phyloP scores from a whole-genome alignment of 2,888 invertebrate species.

The Cantharis nigra region DNA sequence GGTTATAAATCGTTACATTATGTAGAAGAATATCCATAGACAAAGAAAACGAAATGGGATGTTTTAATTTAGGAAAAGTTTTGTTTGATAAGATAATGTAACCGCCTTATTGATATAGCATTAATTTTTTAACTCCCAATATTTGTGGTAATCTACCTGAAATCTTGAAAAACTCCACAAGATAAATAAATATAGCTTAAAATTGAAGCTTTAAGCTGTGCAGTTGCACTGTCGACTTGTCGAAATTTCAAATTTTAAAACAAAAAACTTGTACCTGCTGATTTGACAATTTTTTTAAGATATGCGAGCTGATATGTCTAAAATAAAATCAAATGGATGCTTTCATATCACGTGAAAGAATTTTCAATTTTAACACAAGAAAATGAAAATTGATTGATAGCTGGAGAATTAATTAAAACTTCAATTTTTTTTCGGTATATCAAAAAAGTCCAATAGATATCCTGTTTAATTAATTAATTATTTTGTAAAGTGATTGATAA shows the following conservation, averaged over 20 bases:
- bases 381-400: neutral
- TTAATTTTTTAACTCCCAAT: neutral
- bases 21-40: neutral
- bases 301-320: neutral
- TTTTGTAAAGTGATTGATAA: neutral
- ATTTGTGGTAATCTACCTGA: neutral
- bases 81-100: neutral
- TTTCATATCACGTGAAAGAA: neutral
- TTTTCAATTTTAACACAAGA: neutral
- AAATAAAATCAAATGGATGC: neutral
- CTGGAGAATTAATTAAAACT: neutral
- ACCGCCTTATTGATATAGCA: neutral
- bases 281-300: neutral
- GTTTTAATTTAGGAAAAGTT: neutral
- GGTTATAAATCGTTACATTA: neutral
- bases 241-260: neutral
- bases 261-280: neutral
- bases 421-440: neutral
- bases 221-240: neutral
- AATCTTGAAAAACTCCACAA: neutral
- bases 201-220: neutral
- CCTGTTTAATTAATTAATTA: neutral
- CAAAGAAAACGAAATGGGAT: neutral
- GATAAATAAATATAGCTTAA: neutral
- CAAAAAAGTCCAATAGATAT: neutral